Evolutionary conservation across 2,797 vertebrate genomes (phyloP).

Genomic region (Fundulus diaphanus): DNA sequence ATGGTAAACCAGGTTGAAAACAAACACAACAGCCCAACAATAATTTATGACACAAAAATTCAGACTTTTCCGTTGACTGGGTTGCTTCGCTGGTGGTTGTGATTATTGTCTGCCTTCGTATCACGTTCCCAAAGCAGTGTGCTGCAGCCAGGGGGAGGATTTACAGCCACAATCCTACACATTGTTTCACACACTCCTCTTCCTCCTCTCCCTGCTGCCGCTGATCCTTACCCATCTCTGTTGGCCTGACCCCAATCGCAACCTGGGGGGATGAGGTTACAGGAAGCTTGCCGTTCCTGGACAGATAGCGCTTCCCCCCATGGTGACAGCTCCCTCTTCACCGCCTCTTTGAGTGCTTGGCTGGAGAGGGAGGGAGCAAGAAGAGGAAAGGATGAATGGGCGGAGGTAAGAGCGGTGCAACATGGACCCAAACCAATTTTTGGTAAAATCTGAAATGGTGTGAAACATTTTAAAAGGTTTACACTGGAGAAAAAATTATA

Average conservation of each 20-base stretch:
- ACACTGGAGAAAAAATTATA: neutral
- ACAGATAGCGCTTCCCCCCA: slow-evolving; percentile 63
- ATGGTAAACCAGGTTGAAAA: neutral
- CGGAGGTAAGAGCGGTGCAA: neutral
- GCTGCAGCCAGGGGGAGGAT: slow-evolving; percentile 32
- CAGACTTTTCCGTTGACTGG: slow-evolving; percentile 17
- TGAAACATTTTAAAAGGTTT: neutral
- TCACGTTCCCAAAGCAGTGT: slow-evolving; percentile 62
- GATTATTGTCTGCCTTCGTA: slow-evolving; percentile 62
- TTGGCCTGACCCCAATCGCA: slow-evolving; percentile 67
- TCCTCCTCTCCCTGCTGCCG: slow-evolving; percentile 33
- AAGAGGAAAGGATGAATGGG: neutral
- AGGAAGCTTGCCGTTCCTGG: slow-evolving; percentile 81
- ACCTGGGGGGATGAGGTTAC: slow-evolving; percentile 78
- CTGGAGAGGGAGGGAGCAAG: slow-evolving; percentile 70
- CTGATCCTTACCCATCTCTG: slow-evolving; percentile 56
- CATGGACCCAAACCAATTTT: neutral
- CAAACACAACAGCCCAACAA: neutral
- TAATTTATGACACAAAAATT: slow-evolving; percentile 10
- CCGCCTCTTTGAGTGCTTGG: slow-evolving; percentile 86
- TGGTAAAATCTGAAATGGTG: neutral
- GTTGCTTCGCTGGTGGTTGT: slow-evolving; percentile 39
- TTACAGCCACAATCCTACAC: slow-evolving; percentile 73
- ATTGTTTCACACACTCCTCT: slow-evolving; percentile 71
- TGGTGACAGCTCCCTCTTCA: slow-evolving; percentile 84